A percentile compares a stretch with the other conserved stretches of the same genome.
These are phyloP conservation scores for Seira musarum DNA, from an alignment of 2,888 invertebrate species.

Conservation along the genomic window DNA sequence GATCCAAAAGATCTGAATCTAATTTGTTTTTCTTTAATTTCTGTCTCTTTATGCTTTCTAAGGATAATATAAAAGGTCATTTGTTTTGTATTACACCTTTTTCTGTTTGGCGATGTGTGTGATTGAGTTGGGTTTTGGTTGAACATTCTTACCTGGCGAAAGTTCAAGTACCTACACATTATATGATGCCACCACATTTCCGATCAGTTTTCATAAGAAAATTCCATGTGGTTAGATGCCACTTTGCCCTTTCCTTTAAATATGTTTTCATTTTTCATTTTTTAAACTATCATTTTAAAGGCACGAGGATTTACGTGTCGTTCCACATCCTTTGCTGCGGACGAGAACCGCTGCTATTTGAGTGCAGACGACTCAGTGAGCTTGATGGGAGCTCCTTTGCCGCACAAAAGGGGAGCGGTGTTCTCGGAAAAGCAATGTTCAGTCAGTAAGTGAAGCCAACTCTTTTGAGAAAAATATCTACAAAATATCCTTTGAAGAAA, in stretches of 20 bases:
- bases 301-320: constrained; percentile 73
- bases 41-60: no score
- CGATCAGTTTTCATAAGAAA: neutral
- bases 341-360: constrained; percentile 72
- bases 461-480: no score
- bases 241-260: neutral
- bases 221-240: neutral
- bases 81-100: neutral
- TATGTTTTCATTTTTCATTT: neutral
- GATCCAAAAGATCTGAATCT: no score
- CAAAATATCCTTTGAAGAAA: no score
- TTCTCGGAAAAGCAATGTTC: constrained; percentile 73
- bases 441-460: constrained; percentile 72
- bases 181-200: neutral
- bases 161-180: neutral
- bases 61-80: neutral
- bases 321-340: constrained; percentile 72
- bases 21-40: no score
- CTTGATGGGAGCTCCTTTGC: constrained; percentile 71
- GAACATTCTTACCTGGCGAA: neutral
- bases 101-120: neutral
- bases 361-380: constrained; percentile 73
- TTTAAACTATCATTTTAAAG: constrained; percentile 65
- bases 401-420: constrained; percentile 70
- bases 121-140: neutral